Conservation (phyloP, 2,113 vertebrate species). For the Tichodroma muraria region DNA sequence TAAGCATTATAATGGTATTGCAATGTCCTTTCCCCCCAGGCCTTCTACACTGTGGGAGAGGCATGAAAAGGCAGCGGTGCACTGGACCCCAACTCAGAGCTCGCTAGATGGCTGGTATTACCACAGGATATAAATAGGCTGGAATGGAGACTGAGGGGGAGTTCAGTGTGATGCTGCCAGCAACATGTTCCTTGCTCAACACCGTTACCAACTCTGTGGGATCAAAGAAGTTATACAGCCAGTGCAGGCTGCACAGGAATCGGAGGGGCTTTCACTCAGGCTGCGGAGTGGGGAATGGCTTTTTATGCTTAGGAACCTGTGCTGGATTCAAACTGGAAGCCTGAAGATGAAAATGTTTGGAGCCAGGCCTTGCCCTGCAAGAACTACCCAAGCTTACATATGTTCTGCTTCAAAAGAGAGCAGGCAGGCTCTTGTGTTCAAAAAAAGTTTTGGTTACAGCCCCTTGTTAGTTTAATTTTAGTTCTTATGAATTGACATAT, state of each 20-base stretch:
- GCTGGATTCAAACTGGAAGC: not conserved
- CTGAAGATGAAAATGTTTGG: not conserved
- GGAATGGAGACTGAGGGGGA: not conserved
- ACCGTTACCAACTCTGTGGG: not conserved
- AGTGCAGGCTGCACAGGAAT: not conserved
- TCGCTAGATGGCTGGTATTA: not conserved
- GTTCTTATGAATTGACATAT: constrained; percentile 56
- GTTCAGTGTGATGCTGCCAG: not conserved
- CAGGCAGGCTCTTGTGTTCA: constrained; percentile 4
- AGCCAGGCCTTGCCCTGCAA: not conserved
- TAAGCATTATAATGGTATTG: constrained; percentile 29
- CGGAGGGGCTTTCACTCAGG: not conserved
- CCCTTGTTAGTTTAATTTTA: constrained; percentile 60
- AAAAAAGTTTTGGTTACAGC: constrained; percentile 44
- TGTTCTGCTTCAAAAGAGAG: not conserved
- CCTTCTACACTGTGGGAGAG: constrained; percentile 13
- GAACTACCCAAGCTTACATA: not conserved
- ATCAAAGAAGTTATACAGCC: not conserved
- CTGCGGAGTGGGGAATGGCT: not conserved
- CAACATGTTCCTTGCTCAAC: not conserved
- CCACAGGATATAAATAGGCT: not conserved
- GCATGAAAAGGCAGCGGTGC: not conserved
- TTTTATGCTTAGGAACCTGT: not conserved
- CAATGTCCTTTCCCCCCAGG: not conserved
- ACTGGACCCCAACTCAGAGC: not conserved